Conservation (phyloP, 2,797 vertebrate species). For the Selene dorsalis region DNA sequence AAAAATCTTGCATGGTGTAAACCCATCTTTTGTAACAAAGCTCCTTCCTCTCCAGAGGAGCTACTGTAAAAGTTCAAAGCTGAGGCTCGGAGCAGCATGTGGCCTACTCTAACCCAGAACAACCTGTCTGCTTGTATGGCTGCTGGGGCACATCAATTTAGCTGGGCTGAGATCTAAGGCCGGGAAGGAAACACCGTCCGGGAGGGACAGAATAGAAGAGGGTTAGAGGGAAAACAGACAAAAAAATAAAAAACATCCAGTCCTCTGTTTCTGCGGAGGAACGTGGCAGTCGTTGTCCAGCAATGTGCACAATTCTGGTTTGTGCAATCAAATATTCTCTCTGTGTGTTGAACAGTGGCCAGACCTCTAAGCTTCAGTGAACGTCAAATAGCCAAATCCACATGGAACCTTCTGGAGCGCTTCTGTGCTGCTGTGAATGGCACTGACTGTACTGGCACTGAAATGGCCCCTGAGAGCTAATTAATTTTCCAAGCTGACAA, state of each 20-base stretch:
- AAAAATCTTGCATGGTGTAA: constrained; percentile 36
- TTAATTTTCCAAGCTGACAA: constrained; percentile 74
- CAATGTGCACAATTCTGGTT: constrained; percentile 30
- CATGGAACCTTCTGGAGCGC: constrained; percentile 37
- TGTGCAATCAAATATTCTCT: neutral
- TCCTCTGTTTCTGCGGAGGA: constrained; percentile 26
- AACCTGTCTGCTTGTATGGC: constrained; percentile 52
- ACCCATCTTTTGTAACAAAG: constrained; percentile 31
- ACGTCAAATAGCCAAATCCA: constrained; percentile 55
- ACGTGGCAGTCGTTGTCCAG: constrained; percentile 73
- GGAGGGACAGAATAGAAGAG: constrained; percentile 9
- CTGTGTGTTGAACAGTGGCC: constrained; percentile 39
- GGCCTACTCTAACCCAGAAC: constrained; percentile 46
- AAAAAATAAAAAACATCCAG: constrained; percentile 1
- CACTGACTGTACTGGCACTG: constrained; percentile 52
- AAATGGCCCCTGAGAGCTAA: constrained; percentile 71
- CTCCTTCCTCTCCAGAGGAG: constrained; percentile 57
- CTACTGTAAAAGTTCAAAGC: constrained; percentile 72
- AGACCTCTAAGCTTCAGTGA: constrained; percentile 42
- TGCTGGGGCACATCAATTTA: constrained; percentile 49
- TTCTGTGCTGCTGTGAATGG: constrained; percentile 30
- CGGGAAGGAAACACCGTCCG: constrained; percentile 11
- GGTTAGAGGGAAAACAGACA: constrained; percentile 9
- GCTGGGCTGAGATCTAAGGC: constrained; percentile 62
- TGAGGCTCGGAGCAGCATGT: constrained; percentile 60